Conservation (phyloP, 2,797 vertebrate genomes). For the Peromyscus melanophrys region DNA sequence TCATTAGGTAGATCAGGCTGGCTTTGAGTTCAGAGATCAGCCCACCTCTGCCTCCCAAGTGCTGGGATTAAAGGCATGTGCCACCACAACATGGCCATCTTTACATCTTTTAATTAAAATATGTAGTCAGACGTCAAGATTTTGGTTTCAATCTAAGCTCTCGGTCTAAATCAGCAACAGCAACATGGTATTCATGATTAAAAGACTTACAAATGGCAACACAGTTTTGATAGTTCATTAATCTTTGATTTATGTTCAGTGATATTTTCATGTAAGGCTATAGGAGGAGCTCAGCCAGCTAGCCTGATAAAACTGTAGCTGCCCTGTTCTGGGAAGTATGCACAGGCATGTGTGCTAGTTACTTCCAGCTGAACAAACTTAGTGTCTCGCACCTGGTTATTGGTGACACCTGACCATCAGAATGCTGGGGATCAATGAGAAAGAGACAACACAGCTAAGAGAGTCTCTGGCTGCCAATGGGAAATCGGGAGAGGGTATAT, state of each 20-base stretch:
- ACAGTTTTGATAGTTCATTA: neutral
- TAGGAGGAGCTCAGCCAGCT: no score
- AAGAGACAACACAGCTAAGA: no score
- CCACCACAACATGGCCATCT: neutral
- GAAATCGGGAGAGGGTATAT: no score
- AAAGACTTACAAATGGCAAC: neutral
- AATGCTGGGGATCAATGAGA: no score
- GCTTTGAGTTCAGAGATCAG: neutral
- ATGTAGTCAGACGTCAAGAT: neutral
- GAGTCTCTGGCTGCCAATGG: no score
- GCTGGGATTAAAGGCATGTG: neutral
- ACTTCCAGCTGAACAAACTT: no score
- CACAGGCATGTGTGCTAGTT: no score
- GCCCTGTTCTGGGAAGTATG: no score
- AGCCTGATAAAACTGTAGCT: no score
- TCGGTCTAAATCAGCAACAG: neutral
- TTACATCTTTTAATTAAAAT: neutral
- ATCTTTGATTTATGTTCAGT: neutral
- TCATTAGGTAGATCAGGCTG: no score
- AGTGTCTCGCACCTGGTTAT: no score
- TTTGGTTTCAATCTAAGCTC: constrained; percentile 8
- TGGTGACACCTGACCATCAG: no score
- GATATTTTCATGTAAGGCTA: neutral
- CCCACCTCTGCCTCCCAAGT: neutral
- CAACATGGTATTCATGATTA: neutral